These are phyloP conservation scores for Cygnus buccinator DNA, from an alignment of 2,113 vertebrate genomes.

Conservation along the genomic window DNA sequence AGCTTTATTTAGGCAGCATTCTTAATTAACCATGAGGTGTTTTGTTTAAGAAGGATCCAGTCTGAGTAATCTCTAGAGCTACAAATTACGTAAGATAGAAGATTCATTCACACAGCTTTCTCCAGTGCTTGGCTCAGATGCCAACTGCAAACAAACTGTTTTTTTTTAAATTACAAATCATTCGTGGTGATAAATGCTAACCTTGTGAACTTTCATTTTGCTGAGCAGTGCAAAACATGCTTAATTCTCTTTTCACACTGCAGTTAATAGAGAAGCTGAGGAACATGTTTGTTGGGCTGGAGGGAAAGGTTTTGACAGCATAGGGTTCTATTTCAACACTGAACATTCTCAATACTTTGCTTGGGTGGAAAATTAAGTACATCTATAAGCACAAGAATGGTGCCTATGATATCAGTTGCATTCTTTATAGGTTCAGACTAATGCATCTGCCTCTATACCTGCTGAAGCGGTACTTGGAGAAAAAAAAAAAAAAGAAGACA, in stretches of 20 bases:
- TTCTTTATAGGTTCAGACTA: neutral
- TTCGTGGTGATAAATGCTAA: neutral
- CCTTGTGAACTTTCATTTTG: neutral
- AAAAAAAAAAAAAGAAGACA: too few relatives aligned
- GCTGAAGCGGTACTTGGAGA: neutral
- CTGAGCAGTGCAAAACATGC: neutral
- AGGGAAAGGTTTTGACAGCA: neutral
- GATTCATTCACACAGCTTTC: neutral
- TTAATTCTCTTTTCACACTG: neutral
- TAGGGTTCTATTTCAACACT: neutral
- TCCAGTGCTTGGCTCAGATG: neutral
- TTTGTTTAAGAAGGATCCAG: neutral
- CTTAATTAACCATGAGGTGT: neutral
- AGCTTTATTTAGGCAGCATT: neutral
- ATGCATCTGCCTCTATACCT: neutral
- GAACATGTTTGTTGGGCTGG: neutral
- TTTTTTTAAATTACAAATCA: neutral
- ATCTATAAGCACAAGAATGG: neutral
- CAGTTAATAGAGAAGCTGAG: neutral
- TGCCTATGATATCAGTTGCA: neutral
- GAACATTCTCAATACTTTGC: neutral
- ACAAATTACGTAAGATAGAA: neutral
- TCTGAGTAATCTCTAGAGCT: neutral
- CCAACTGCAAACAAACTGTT: neutral
- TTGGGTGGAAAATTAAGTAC: neutral